Base-by-base conservation (phyloP, 2,113 vertebrate species). In the Thamnophis sirtalis region DNA sequence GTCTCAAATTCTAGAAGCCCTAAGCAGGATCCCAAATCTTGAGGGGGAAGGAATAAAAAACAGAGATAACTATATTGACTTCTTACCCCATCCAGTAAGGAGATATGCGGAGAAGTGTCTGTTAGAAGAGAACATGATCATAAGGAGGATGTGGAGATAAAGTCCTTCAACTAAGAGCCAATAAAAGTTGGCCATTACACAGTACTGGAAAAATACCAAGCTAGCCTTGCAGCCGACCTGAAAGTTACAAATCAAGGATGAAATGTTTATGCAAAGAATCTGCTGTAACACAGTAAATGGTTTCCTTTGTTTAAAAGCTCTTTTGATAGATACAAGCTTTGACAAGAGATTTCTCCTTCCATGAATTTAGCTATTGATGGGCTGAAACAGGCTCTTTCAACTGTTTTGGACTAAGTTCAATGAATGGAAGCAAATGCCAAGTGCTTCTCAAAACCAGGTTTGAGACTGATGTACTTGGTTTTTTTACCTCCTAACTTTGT, bases 161-260 rank as follows among this genome's bases (percentile, higher is more conserved):
- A 99, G 97, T 49, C 98, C 99, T 97, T 99, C 99, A 92, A 98
- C 98, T 94, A 99, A 97, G 87, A 99, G 98, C 99, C 99, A 99
- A 97, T 97, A 99, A 97, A 99, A 99, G 96, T 99, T 99, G 58
- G 98, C 99, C 98, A 98, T 98, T 95, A 98, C 97, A 95, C 98
- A 98, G 91, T 99, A 99, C 38, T 99, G 98, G 96, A 99, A 98
- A 93, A 99, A 97, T 19, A 98, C 98, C 97, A 99, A 95, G 94
- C 98, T 98, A 95, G 97, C 97, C 96, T 98, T 99, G 97, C 98
- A 99, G 91, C 98, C 98, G 85, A 98, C 96, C 98, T 99, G 95
- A 97, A 96, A 0, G 91, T 7, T 91, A 96, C 50, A 94, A 92
- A 94, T 91, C 33, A 91, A 28, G 48, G 48, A 92, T 94, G 33